Evolutionary conservation across 2,113 vertebrate genomes (phyloP).

Genomic region (Ornithorhynchus anatinus): DNA sequence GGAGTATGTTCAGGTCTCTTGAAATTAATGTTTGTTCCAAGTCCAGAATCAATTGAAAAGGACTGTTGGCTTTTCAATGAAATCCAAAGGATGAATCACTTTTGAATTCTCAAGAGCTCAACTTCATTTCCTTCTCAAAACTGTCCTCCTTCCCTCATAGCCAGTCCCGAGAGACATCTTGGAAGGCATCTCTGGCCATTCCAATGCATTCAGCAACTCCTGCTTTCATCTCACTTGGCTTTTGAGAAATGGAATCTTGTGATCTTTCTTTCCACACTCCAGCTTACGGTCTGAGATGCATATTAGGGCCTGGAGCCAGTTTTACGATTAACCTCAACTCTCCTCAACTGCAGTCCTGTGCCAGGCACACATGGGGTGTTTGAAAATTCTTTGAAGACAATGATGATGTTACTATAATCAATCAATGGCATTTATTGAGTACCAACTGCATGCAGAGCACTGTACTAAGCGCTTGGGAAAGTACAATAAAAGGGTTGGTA

Average conservation of each 20-base stretch:
- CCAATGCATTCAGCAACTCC: background rate
- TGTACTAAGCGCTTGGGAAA: no score
- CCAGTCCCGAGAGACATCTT: background rate
- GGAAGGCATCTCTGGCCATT: no score
- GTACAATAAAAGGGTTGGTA: no score
- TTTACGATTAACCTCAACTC: background rate
- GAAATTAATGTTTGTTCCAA: background rate
- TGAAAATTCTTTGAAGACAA: background rate
- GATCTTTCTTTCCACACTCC: background rate
- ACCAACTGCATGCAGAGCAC: no score
- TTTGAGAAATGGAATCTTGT: background rate
- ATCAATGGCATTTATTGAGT: background rate
- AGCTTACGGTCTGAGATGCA: background rate
- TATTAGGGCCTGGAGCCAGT: background rate
- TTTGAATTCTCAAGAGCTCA: background rate
- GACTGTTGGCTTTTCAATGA: background rate
- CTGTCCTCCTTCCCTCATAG: background rate
- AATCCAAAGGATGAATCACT: no score
- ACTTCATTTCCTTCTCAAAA: background rate
- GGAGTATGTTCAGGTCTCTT: background rate
- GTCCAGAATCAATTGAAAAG: background rate
- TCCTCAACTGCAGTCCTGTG: no score
- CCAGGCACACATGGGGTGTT: background rate
- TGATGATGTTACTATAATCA: background rate
- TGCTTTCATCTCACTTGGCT: rapidly evolving